Percentiles rank a stretch among this genome's conserved stretches.
Conservation (phyloP, 1,140 invertebrate genomes). For the Orchestia grillus region DNA sequence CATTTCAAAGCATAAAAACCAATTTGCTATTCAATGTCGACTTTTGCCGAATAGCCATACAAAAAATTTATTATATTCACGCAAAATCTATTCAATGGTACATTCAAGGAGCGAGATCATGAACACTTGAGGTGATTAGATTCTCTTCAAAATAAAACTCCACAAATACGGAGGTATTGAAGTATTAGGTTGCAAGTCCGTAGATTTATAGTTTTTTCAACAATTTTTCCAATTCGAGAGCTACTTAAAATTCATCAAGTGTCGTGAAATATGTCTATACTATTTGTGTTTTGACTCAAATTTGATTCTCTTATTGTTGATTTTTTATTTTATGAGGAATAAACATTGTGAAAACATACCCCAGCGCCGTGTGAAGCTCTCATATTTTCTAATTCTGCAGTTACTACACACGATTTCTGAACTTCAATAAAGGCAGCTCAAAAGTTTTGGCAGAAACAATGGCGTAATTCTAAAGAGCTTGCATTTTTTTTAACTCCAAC, state of each 20-base stretch:
- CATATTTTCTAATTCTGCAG: too few species aligned
- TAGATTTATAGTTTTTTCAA: not conserved
- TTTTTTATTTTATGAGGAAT: too few species aligned
- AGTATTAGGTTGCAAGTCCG: not conserved
- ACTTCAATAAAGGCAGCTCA: too few species aligned
- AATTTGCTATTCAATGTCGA: too few species aligned
- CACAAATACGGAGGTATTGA: not conserved
- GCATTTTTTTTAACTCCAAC: not conserved
- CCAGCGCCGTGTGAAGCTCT: too few species aligned
- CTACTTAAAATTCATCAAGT: not conserved
- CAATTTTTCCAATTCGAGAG: not conserved
- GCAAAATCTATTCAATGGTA: not conserved
- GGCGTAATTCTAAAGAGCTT: not conserved
- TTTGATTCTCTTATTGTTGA: too few species aligned
- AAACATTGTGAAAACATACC: too few species aligned
- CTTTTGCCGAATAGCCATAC: too few species aligned
- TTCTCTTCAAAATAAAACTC: not conserved
- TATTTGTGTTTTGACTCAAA: not conserved
- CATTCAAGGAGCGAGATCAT: not conserved
- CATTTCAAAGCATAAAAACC: too few species aligned
- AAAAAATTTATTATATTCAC: not conserved
- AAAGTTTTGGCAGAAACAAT: too few species aligned
- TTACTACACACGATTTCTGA: too few species aligned
- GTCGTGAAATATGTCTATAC: not conserved
- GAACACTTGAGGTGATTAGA: not conserved